These are phyloP conservation scores for Saccostrea glomerata DNA, from an alignment of 1,140 invertebrate species.

Conservation along the genomic window DNA sequence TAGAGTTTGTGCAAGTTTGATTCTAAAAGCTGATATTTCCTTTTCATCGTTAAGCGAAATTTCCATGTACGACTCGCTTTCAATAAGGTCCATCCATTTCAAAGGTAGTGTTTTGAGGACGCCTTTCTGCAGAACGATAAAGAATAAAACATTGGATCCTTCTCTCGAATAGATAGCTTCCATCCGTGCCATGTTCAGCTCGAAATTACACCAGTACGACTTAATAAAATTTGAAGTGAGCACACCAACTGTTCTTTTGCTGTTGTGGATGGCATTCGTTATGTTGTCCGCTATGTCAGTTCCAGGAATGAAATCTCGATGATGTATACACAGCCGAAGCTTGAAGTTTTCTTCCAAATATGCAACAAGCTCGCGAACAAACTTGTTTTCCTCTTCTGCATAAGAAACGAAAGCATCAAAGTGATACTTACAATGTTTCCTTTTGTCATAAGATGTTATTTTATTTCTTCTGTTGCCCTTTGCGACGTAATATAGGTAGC, in stretches of 20 bases:
- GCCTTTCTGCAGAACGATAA: background rate
- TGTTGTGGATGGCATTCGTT: slow-evolving; percentile 82
- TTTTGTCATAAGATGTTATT: background rate
- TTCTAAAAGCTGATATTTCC: background rate
- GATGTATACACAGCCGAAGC: slow-evolving; percentile 61
- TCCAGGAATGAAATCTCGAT: slow-evolving; percentile 66
- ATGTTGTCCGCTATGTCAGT: slow-evolving; percentile 82
- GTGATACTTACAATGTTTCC: slow-evolving; percentile 37
- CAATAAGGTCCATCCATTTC: background rate
- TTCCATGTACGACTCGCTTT: background rate
- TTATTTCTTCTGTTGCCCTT: slow-evolving; percentile 8
- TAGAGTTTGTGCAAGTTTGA: background rate
- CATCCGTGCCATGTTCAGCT: slow-evolving; percentile 80
- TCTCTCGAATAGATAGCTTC: slow-evolving; percentile 56
- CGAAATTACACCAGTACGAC: slow-evolving; percentile 85
- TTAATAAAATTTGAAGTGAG: slow-evolving; percentile 83
- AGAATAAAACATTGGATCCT: slow-evolving; percentile 43
- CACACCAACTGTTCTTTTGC: slow-evolving; percentile 83
- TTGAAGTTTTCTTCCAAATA: slow-evolving; percentile 47
- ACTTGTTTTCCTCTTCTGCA: slow-evolving; percentile 56
- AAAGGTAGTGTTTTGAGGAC: background rate
- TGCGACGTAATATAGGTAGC: slow-evolving; percentile 63
- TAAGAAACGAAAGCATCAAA: slow-evolving; percentile 67
- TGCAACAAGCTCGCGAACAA: slow-evolving; percentile 44
- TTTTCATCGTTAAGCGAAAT: background rate